Evolutionary conservation across 2,888 invertebrate genomes (phyloP).

Genomic region (Muschampia plurimacula): DNA sequence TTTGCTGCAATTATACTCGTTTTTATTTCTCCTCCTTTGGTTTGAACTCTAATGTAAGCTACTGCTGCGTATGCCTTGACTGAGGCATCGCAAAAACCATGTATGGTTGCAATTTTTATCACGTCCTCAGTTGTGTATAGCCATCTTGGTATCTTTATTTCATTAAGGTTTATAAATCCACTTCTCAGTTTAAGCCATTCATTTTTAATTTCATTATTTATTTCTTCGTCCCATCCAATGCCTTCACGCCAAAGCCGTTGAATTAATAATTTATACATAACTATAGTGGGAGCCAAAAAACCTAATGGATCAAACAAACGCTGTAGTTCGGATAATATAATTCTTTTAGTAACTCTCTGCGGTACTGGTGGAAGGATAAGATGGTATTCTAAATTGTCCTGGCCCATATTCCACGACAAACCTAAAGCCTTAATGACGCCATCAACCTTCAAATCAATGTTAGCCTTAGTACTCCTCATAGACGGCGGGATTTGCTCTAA

Average conservation of each 20-base stretch:
- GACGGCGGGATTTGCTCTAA: constrained; percentile 24
- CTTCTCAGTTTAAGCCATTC: constrained; percentile 1
- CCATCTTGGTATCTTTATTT: constrained; percentile 9
- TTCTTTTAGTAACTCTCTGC: neutral
- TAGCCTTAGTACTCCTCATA: neutral
- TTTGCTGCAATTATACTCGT: neutral
- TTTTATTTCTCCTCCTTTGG: neutral
- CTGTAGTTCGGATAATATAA: constrained; percentile 41
- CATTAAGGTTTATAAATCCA: neutral
- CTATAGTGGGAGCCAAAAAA: constrained; percentile 46
- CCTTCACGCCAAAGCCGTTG: constrained; percentile 44
- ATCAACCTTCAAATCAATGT: constrained; percentile 28
- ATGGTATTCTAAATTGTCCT: constrained; percentile 42
- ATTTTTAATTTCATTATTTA: neutral
- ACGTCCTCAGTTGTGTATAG: neutral
- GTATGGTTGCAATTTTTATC: neutral
- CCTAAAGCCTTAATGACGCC: constrained; percentile 45
- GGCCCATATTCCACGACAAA: constrained; percentile 43
- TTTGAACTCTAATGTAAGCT: constrained; percentile 30
- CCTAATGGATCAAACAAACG: constrained; percentile 45
- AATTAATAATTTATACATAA: constrained; percentile 45
- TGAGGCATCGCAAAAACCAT: constrained; percentile 37
- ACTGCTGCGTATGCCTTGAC: constrained; percentile 34
- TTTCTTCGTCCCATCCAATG: constrained; percentile 16
- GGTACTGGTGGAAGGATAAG: neutral